A percentile compares a stretch with the other conserved stretches of the same genome.
phyloP scores from a whole-genome alignment of 2,888 invertebrate genomes.

The Anthophora plumipes region DNA sequence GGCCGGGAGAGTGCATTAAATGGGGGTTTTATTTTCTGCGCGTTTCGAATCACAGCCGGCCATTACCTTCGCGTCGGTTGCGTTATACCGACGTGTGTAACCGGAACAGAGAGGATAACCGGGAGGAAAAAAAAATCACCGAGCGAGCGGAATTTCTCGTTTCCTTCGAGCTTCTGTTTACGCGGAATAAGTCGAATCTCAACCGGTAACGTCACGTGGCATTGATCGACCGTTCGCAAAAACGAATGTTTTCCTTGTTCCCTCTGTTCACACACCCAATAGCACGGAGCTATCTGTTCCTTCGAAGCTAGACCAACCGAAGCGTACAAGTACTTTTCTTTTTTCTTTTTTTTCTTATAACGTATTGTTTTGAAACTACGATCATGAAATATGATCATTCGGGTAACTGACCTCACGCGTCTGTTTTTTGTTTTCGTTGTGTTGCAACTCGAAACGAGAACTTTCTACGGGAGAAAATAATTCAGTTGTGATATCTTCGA shows the following conservation, averaged over 20 bases:
- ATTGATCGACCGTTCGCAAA: constrained; percentile 22
- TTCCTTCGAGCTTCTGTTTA: constrained; percentile 33
- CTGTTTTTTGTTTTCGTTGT: neutral
- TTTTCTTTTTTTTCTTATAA: constrained; percentile 1
- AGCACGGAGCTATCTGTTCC: neutral
- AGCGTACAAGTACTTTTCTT: neutral
- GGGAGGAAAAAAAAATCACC: neutral
- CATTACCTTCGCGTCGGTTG: constrained; percentile 19
- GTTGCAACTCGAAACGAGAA: neutral
- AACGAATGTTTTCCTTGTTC: neutral
- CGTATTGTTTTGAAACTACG: neutral
- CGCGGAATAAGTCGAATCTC: constrained; percentile 11
- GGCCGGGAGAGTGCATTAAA: constrained; percentile 29
- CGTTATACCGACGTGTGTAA: constrained; percentile 10
- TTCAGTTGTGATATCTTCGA: too few species aligned
- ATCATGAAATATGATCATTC: neutral
- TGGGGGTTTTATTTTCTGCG: constrained; percentile 25
- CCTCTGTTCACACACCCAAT: neutral
- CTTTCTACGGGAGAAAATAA: too few species aligned
- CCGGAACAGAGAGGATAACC: constrained; percentile 18
- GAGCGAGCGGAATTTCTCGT: neutral
- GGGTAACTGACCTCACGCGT: neutral
- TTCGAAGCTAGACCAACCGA: neutral
- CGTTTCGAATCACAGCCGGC: constrained; percentile 24
- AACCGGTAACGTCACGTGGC: constrained; percentile 18